phyloP scores from a whole-genome alignment of 2,888 invertebrate species.

The Callyntrura sp. region DNA sequence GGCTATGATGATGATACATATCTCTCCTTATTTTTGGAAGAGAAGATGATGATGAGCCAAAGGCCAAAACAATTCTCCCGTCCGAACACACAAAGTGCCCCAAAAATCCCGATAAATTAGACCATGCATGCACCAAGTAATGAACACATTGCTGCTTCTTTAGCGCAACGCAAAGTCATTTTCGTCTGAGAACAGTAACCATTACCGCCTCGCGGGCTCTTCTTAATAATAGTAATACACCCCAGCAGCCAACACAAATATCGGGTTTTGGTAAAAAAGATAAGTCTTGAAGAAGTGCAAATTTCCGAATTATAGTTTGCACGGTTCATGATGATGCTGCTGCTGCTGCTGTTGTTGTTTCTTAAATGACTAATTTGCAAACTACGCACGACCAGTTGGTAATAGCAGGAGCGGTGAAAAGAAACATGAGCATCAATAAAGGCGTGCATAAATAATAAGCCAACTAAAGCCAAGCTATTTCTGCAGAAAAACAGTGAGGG shows the following conservation, averaged over 20 bases:
- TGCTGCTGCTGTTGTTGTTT: conserved; percentile 23
- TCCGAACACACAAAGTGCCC: neutral
- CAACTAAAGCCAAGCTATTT: conserved; percentile 28
- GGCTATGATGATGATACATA: neutral
- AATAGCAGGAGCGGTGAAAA: conserved; percentile 68
- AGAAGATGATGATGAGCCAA: conserved; percentile 13
- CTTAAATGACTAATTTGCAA: conserved; percentile 75
- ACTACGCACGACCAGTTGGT: conserved; percentile 61
- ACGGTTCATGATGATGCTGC: conserved; percentile 54
- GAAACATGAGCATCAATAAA: conserved; percentile 74
- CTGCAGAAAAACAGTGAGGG: conserved; percentile 30
- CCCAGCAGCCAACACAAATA: neutral
- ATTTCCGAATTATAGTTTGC: conserved; percentile 71
- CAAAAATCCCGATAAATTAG: conserved; percentile 16
- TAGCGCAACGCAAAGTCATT: neutral
- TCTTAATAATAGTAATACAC: conserved; percentile 48
- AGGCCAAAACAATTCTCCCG: neutral
- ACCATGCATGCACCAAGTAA: conserved; percentile 38
- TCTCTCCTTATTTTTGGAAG: neutral
- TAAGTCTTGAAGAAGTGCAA: conserved; percentile 65
- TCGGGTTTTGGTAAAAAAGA: conserved; percentile 2
- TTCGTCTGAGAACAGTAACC: conserved; percentile 28
- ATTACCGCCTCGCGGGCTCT: conserved; percentile 30
- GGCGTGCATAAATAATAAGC: conserved; percentile 70
- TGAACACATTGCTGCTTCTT: neutral